Conservation (phyloP, 2,113 vertebrate genomes). For the Taurulus bubalis region DNA sequence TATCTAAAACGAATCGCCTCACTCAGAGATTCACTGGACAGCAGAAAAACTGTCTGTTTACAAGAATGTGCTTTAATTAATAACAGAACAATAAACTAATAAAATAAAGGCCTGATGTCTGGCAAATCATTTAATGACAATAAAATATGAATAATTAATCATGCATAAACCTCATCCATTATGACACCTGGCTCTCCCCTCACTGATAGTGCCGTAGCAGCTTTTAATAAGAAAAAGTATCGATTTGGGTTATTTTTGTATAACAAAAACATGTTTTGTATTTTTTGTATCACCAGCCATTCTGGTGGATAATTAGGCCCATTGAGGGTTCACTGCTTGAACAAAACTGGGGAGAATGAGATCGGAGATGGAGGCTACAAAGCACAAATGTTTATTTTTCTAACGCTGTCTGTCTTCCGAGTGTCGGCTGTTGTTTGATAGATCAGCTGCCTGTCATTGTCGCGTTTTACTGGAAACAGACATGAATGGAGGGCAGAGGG, state of each 20-base stretch:
- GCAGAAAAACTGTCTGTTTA: not conserved
- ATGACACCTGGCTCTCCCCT: not conserved
- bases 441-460: conserved; percentile 11
- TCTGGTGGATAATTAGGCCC: conserved; percentile 1
- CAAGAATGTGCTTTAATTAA: not conserved
- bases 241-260: not conserved
- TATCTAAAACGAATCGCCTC: not conserved
- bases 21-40: not conserved
- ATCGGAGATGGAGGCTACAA: not conserved
- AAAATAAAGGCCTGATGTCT: not conserved
- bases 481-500: not conserved
- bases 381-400: not conserved
- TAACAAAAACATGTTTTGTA: not conserved
- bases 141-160: not conserved
- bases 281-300: not conserved
- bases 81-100: not conserved
- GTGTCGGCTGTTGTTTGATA: not conserved
- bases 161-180: not conserved
- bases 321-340: not conserved
- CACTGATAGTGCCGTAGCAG: no score
- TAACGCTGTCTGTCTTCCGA: not conserved
- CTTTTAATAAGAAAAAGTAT: not conserved
- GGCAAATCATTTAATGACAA: not conserved
- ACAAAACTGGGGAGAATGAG: not conserved
- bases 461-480: not conserved